Conservation (phyloP, 2,113 vertebrate genomes). For the Leptocoma aspasia region DNA sequence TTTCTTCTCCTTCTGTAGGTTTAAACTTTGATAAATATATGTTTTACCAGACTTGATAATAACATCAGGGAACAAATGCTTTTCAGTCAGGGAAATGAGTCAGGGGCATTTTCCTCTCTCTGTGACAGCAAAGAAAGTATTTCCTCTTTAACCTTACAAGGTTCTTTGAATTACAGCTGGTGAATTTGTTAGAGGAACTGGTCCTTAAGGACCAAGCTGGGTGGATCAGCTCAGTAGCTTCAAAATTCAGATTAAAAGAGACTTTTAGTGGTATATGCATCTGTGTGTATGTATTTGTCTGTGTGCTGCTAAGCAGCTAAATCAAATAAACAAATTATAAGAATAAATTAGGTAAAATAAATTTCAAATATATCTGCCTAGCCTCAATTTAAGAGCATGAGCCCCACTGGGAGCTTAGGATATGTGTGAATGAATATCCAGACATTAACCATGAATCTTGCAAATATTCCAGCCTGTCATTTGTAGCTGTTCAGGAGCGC, state of each 20-base stretch:
- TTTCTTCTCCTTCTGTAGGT: slow-evolving; percentile 25
- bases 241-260: not conserved
- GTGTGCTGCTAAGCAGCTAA: not conserved
- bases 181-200: not conserved
- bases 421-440: not conserved
- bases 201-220: not conserved
- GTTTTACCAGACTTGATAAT: slow-evolving; percentile 11
- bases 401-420: not conserved
- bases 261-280: not conserved
- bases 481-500: not conserved
- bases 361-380: not conserved
- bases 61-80: not conserved
- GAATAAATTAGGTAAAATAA: not conserved
- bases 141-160: not conserved
- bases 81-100: slow-evolving; percentile 1
- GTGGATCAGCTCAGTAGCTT: not conserved
- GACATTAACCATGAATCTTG: not conserved
- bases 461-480: not conserved
- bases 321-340: not conserved
- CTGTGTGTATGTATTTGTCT: not conserved
- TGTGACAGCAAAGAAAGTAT: not conserved
- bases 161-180: not conserved
- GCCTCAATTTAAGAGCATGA: not conserved
- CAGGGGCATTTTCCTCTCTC: not conserved
- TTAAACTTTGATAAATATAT: slow-evolving; percentile 49